Base-by-base conservation (phyloP, 2,797 vertebrate species). In the Momotus momota region DNA sequence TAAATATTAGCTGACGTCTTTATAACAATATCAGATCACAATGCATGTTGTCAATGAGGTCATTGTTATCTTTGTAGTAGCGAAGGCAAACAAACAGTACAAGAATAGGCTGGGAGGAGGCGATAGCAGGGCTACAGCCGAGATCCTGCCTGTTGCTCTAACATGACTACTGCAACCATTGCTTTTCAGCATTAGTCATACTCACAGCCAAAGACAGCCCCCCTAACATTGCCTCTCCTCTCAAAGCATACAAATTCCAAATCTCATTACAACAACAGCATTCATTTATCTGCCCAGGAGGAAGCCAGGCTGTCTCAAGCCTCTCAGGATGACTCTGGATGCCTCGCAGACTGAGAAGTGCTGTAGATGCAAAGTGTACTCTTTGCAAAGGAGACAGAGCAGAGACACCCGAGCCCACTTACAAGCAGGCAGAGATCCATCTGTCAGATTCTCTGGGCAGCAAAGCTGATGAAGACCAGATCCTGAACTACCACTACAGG, bases 391-490 rank as follows among this genome's bases (percentile, higher is more conserved):
- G 20, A 80, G 23, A 6, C 29, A 57, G 45, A 48, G n/a, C 38
- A 48, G 72, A 86, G 49, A 64, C 22, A 43, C 29, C 29, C 0
- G 0, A 79, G 31, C 9, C 61, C 20, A 15, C 54, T 43, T 45
- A 48, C 5, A 3, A 1, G 0, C 0, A 0, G 43, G 26, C 58
- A 54, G 4, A 27, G 35, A 69, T 80, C 25, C 38, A 80, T 26
- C 31, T 67, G 45, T 52, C 52, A 85, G 77, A 52, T 21, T 14
- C 13, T n/a, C 51, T 80, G 48, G 18, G 5, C 27, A 38, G 27
- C 5, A 7, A 64, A 89, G 33, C 12, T 69, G 61, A 74, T 8
- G 19, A 85, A 80, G 45, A 64, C 29, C 78, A 82, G 78, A 55
- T 54, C 66, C 51, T 78, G n/a, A 10, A 11, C 33, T 69, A 72